Conservation (phyloP, 2,888 invertebrate genomes). For the Hypolimnas misippus region DNA sequence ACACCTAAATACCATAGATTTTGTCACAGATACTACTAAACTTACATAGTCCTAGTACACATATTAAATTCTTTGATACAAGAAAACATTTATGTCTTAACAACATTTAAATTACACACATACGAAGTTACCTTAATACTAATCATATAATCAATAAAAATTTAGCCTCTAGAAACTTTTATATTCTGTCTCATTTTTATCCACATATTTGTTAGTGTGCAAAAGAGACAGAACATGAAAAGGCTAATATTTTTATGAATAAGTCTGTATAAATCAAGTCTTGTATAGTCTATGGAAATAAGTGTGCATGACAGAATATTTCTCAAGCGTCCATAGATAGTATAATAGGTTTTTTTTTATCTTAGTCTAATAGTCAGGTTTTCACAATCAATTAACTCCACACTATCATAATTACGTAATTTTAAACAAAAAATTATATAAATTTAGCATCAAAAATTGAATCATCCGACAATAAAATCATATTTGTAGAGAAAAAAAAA, state of each 20-base stretch:
- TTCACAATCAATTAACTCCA: background rate
- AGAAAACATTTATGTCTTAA: constrained; percentile 16
- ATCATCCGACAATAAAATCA: too few species aligned
- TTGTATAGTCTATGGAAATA: constrained; percentile 19
- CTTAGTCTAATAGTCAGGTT: constrained; percentile 4
- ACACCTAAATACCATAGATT: constrained; percentile 14
- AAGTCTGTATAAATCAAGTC: constrained; percentile 13
- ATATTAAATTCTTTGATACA: constrained; percentile 21
- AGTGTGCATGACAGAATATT: constrained; percentile 19
- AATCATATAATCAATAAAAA: constrained; percentile 3
- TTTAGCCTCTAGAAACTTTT: background rate
- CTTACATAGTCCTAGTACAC: constrained; percentile 1
- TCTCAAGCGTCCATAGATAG: constrained; percentile 3
- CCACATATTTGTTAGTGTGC: background rate
- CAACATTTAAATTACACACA: constrained; percentile 5
- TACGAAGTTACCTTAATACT: background rate
- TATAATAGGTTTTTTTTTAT: background rate
- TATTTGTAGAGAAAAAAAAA: too few species aligned
- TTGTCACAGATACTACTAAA: constrained; percentile 17
- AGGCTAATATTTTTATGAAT: background rate
- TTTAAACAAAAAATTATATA: background rate
- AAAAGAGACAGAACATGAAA: background rate
- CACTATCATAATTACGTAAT: background rate
- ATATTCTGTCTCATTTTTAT: constrained; percentile 2
- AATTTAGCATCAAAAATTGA: too few species aligned